Percentiles rank a stretch among this genome's conserved stretches.
Conservation (phyloP, 1,140 invertebrate genomes). For the Pogonomyrmex barbatus region DNA sequence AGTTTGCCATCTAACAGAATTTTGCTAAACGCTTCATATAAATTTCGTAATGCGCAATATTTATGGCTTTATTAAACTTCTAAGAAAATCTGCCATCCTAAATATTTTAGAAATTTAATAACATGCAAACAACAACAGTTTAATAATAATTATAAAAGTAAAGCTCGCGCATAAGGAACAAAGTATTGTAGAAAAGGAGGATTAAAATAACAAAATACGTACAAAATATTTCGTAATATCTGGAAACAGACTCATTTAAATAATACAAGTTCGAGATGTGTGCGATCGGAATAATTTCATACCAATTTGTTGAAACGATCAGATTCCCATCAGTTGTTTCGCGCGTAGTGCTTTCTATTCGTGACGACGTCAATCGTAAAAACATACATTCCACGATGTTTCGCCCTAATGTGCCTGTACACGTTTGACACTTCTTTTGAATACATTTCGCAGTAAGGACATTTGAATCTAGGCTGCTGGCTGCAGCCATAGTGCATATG, state of each 20-base stretch:
- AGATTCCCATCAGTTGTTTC: constrained; percentile 23
- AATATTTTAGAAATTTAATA: neutral
- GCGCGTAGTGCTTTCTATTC: constrained; percentile 49
- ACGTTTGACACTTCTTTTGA: constrained; percentile 78
- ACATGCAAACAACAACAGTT: neutral
- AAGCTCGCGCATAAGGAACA: no score
- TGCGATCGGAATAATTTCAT: neutral
- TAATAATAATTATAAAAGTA: neutral
- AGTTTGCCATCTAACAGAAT: neutral
- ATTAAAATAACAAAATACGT: no score
- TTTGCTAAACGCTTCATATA: neutral
- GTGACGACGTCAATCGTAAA: constrained; percentile 62
- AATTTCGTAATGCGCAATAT: neutral
- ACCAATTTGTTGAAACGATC: neutral
- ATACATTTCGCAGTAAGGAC: constrained; percentile 83
- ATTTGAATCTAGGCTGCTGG: constrained; percentile 86
- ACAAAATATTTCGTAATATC: no score
- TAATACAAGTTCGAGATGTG: neutral
- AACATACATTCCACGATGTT: constrained; percentile 66
- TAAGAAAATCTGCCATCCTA: neutral
- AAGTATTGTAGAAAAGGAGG: no score
- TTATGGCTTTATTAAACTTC: neutral
- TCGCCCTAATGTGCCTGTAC: constrained; percentile 75
- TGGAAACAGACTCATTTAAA: no score
- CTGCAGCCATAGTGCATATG: constrained; percentile 89